A percentile compares a stretch with the other conserved stretches of the same genome.
Evolutionary conservation across 2,113 vertebrate genomes (phyloP).

Genomic region (Epinephelus moara): DNA sequence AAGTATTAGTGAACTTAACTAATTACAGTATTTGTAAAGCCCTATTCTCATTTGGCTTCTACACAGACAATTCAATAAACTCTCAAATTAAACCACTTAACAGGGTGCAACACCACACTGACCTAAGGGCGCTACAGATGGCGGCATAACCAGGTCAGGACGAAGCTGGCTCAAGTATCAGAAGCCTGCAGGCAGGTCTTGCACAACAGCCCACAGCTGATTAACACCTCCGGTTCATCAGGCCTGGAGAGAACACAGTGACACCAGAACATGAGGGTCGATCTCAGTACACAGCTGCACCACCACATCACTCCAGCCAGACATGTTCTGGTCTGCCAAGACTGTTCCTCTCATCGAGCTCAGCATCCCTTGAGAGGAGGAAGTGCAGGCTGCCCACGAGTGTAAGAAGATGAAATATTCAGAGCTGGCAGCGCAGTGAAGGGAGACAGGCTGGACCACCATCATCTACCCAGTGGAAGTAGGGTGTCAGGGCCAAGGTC

Average conservation of each 20-base stretch:
- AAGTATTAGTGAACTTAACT: no score
- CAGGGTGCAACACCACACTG: not conserved
- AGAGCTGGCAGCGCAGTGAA: slow-evolving; percentile 14
- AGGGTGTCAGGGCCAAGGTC: not conserved
- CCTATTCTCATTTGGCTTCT: no score
- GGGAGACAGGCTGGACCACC: not conserved
- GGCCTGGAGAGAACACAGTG: no score
- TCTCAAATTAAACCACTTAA: no score
- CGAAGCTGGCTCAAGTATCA: not conserved
- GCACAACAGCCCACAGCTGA: not conserved
- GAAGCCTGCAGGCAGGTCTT: not conserved
- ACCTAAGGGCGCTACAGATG: not conserved
- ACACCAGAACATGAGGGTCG: not conserved
- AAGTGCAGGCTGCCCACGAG: not conserved
- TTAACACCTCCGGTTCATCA: no score
- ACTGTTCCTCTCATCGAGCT: not conserved
- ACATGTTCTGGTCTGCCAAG: not conserved
- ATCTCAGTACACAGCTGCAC: not conserved
- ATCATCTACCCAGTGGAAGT: not conserved
- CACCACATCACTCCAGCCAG: not conserved
- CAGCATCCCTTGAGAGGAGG: not conserved
- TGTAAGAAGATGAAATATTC: slow-evolving; percentile 21
- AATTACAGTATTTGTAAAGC: no score
- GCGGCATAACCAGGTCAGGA: not conserved
- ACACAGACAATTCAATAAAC: no score